Evolutionary conservation across 2,113 vertebrate species (phyloP).

Genomic region (Tamias sibiricus): DNA sequence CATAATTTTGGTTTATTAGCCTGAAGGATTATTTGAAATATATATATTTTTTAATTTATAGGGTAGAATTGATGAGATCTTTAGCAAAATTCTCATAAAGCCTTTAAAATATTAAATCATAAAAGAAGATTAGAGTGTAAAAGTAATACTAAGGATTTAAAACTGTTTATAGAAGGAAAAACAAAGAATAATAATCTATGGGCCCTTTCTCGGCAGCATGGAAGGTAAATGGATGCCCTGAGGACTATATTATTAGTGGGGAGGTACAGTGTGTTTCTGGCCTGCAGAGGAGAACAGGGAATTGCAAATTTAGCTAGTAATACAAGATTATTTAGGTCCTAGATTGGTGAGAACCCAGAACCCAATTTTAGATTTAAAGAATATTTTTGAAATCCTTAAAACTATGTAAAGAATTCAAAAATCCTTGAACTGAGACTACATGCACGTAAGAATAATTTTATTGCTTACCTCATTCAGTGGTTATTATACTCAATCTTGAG

Average conservation of each 20-base stretch:
- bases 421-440: neutral
- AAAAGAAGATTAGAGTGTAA: conserved; percentile 56
- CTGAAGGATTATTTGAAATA: conserved; percentile 48
- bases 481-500: conserved; percentile 31
- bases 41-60: conserved; percentile 26
- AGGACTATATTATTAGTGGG: neutral
- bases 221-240: conserved; percentile 36
- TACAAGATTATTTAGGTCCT: neutral
- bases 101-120: conserved; percentile 70
- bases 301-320: neutral
- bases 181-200: conserved; percentile 59
- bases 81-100: conserved; percentile 76
- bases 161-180: conserved; percentile 63
- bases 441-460: neutral
- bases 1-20: conserved; percentile 32
- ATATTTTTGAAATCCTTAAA: neutral
- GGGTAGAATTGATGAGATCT: neutral
- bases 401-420: neutral
- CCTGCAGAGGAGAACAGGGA: accelerated
- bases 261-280: neutral
- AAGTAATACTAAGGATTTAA: conserved; percentile 76
- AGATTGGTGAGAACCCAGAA: neutral
- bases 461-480: neutral
- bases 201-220: conserved; percentile 8
- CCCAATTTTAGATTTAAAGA: neutral